These are phyloP conservation scores for Halesus radiatus DNA, from an alignment of 1,140 invertebrate species.

Conservation along the genomic window DNA sequence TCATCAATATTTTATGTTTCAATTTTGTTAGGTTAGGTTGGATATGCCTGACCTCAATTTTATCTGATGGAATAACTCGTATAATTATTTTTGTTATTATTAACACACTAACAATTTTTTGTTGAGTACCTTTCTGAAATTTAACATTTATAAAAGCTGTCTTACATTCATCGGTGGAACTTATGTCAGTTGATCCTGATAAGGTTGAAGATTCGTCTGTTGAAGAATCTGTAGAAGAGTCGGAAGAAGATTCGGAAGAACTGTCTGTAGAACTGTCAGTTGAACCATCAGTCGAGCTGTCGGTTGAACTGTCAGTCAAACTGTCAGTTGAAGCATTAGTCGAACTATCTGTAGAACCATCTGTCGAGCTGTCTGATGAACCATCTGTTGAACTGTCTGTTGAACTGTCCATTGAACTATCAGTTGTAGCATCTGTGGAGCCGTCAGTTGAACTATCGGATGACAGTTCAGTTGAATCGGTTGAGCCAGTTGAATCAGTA, in stretches of 20 bases:
- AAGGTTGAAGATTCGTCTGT: slow-evolving; percentile 2
- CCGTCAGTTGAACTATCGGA: slow-evolving; percentile 3
- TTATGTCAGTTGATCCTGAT: slow-evolving; percentile 30
- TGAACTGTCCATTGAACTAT: background rate
- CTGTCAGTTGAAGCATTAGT: background rate
- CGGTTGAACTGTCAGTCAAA: background rate
- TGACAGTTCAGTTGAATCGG: background rate
- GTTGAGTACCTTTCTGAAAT: no score
- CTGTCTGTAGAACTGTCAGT: slow-evolving; percentile 19
- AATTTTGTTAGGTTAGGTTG: no score
- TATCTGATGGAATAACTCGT: no score
- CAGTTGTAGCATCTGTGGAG: slow-evolving; percentile 9
- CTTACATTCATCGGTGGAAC: slow-evolving; percentile 22
- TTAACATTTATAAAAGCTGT: background rate
- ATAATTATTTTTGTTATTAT: no score
- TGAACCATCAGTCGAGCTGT: slow-evolving; percentile 8
- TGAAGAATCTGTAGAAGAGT: slow-evolving; percentile 1
- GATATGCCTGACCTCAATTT: no score
- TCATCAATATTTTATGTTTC: no score
- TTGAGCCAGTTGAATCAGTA: no score
- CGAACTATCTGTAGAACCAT: slow-evolving; percentile 25
- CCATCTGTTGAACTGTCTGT: slow-evolving; percentile 1
- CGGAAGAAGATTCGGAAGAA: background rate
- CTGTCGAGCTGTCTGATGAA: slow-evolving; percentile 7
- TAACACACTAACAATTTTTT: no score